Evolutionary conservation across 2,888 invertebrate genomes (phyloP).

Genomic region (Lithophane leautieri): DNA sequence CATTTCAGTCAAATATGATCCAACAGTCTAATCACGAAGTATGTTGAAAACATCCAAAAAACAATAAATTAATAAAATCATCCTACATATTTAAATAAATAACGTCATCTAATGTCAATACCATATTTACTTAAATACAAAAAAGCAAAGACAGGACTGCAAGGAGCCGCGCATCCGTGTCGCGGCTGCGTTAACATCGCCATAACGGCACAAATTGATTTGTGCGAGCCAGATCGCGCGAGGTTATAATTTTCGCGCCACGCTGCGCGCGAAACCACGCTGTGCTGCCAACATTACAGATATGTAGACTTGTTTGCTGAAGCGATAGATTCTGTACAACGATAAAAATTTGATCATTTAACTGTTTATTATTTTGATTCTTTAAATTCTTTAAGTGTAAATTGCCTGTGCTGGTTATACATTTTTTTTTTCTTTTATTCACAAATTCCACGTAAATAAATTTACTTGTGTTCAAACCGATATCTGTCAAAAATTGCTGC

Average conservation of each 20-base stretch:
- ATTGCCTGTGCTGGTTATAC: too few species aligned
- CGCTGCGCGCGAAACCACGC: conserved; percentile 81
- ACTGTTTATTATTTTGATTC: conserved; percentile 6
- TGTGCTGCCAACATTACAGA: conserved; percentile 76
- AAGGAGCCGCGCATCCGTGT: conserved; percentile 66
- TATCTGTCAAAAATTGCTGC: too few species aligned
- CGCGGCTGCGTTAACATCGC: conserved; percentile 72
- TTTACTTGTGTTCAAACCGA: too few species aligned
- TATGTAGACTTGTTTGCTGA: conserved; percentile 71
- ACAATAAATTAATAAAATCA: not conserved
- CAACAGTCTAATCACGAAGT: not conserved
- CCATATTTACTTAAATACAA: conserved; percentile 45
- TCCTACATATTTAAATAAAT: conserved; percentile 3
- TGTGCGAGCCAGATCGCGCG: conserved; percentile 75
- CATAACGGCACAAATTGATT: conserved; percentile 85
- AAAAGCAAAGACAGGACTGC: conserved; percentile 46
- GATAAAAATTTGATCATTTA: conserved; percentile 49
- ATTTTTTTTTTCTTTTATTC: too few species aligned
- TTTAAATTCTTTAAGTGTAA: not conserved
- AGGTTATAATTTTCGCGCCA: conserved; percentile 89
- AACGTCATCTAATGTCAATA: conserved; percentile 47
- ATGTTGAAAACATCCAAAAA: not conserved
- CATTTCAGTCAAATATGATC: not conserved
- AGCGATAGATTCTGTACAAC: conserved; percentile 58
- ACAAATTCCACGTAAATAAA: too few species aligned